A percentile compares a stretch with the other conserved stretches of the same genome.
phyloP scores from a whole-genome alignment of 2,113 vertebrate species.

The Corythaixoides concolor region DNA sequence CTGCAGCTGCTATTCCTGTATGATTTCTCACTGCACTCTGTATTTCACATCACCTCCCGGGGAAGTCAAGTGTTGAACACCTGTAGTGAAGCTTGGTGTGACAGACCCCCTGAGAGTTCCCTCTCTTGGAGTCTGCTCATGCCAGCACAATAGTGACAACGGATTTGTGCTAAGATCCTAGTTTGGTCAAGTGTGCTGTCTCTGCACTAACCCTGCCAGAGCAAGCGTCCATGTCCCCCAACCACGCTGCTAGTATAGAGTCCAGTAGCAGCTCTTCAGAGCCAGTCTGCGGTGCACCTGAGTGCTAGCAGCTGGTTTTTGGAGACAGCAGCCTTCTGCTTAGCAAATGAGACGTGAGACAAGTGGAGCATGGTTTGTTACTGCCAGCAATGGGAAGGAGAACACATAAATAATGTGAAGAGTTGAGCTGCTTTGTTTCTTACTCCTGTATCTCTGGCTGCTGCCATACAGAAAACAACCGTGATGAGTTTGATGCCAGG shows the following conservation, averaged over 20 bases:
- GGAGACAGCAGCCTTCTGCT: background rate
- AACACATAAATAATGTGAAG: background rate
- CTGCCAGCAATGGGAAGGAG: background rate
- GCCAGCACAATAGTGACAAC: accelerated
- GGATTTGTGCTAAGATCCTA: background rate
- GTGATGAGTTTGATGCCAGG: background rate
- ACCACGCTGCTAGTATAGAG: background rate
- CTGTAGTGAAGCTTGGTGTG: background rate
- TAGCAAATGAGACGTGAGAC: background rate
- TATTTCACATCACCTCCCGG: background rate
- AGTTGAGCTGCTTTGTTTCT: background rate
- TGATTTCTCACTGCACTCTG: background rate
- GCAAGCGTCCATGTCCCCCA: background rate
- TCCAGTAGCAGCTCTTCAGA: background rate
- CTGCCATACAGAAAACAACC: background rate
- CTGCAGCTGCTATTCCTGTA: background rate
- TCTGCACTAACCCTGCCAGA: background rate
- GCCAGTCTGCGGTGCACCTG: background rate
- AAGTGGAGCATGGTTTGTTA: background rate
- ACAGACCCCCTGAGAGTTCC: background rate
- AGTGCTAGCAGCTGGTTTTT: background rate
- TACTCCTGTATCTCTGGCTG: background rate
- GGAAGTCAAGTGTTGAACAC: background rate
- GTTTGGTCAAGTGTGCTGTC: background rate
- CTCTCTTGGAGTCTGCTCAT: background rate